Percentiles rank a stretch among this genome's conserved stretches.
Evolutionary conservation across 2,888 invertebrate species (phyloP).

Genomic region (Clusia tigrina): DNA sequence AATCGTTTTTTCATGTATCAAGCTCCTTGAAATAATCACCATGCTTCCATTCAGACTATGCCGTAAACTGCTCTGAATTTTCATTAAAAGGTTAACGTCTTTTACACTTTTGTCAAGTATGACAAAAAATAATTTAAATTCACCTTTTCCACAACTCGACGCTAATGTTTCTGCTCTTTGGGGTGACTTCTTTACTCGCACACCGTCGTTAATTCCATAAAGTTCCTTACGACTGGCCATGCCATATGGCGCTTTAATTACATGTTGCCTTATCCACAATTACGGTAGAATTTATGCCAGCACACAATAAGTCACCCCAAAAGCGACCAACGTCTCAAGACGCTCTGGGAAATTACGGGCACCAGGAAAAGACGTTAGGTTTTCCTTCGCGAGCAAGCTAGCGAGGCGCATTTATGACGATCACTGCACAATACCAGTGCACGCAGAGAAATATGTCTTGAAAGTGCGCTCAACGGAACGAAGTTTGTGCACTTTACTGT

Average conservation of each 20-base stretch:
- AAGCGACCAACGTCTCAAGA: conserved; percentile 32
- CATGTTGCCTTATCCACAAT: conserved; percentile 4
- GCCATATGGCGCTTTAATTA: conserved; percentile 19
- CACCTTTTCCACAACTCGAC: background rate
- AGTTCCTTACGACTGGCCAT: background rate
- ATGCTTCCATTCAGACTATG: no score
- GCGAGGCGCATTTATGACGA: conserved; percentile 12
- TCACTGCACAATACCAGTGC: background rate
- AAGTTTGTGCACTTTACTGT: no score
- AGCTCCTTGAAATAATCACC: no score
- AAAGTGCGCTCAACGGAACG: conserved; percentile 31
- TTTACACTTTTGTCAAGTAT: no score
- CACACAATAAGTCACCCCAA: conserved; percentile 24
- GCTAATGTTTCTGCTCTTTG: background rate
- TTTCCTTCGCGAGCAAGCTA: conserved; percentile 14
- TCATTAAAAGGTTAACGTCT: background rate
- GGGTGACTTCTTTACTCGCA: background rate
- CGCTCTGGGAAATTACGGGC: conserved; percentile 32
- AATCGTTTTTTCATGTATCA: no score
- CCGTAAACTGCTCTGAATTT: no score
- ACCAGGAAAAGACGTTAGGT: conserved; percentile 21
- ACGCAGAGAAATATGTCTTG: conserved; percentile 14
- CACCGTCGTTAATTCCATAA: background rate
- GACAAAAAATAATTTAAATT: background rate
- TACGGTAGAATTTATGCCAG: no score